Base-by-base conservation (phyloP, 2,113 vertebrate species). In the Pollimyrus isidori region DNA sequence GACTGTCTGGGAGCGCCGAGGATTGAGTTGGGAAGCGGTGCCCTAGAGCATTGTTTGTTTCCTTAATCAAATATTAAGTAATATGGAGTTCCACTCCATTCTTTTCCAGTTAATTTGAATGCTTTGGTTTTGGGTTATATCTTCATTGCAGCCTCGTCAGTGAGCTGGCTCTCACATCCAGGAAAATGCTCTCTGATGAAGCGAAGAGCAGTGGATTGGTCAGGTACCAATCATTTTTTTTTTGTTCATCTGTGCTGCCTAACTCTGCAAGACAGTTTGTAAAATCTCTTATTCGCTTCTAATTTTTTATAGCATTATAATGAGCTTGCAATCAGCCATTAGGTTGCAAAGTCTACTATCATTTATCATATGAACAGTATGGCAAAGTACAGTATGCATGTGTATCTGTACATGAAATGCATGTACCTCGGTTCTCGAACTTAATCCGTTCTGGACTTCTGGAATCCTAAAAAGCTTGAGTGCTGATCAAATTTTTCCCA, bases 111-210 rank as follows among this genome's bases (percentile, higher is more conserved):
- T 30, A 56, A 84, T 84, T 84, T 48, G 11, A 7, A 10, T 48
- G 15, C 19, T 84, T 52, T 53, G 85, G n/a, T 39, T 15, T 53
- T 56, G 48, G 23, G 11, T 39, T 73, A 3, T 65, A 6, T 86
- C 73, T 84, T 49, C 50, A 21, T 89, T 92, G 2, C 90, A 98
- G 97, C 92, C 93, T 99, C 4, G 97, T 97, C 91, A 98, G 96
- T 0, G 97, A 99, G 21, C 91, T 99, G 93, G 96, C 95, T 89
- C 95, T 97, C 92, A 98, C 97, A 0, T 95, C 96, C 1, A 96
- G 97, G 90, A 98, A 96, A 93, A 94, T 98, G 96, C 96, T 95
- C 85, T 96, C 97, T 0, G 96, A 98, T 0, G 97, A 99, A 91
- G 97, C 98, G 0, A 94, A 95, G 90, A 93, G 92, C 94, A 94